Base-by-base conservation (phyloP, 2,113 vertebrate genomes). In the Alouatta palliata region DNA sequence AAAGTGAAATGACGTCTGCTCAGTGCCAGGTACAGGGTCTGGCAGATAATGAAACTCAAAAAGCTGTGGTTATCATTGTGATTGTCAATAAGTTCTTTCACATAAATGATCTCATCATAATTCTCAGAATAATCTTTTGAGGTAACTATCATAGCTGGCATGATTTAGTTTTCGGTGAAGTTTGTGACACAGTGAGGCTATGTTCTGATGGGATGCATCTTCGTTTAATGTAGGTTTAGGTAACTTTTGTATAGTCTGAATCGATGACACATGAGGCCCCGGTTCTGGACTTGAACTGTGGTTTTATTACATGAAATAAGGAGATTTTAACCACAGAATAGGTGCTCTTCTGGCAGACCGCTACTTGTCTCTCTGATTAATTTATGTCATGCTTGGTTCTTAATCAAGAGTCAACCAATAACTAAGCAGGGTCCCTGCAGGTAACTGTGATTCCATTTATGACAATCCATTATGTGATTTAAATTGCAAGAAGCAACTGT, bases 391-490 rank as follows among this genome's bases (percentile, higher is more conserved):
- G 23, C 13, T 58, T 30, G 1, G 35, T 88, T 43, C 79, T 84
- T 94, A 70, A 90, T 84, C 66, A 92, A 92, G 61, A 82, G 82
- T 90, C 58, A 89, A 54, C 56, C 66, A 73, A 90, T 66, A 87
- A 49, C 66, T 40, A 52, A 82, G 45, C 87, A 40, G 43, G 27
- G 52, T 61, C 77, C 45, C 56, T 20, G 2, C 14, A 85, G 75
- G 84, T 90, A 96, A 81, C 90, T 23, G 43, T 4, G 61, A 61
- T 52, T 11, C 58, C 12, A 10, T 66, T 35, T 70, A 49, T 68
- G 64, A 80, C 64, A 49, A 66, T 83, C 61, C 80, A 21, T 77
- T 61, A 20, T 20, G 32, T 23, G 32, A 75, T 84, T 77, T 95
- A 75, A 96, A 91, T 64, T 80, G 47, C 79, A 92, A 77, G 58